Evolutionary conservation across 2,797 vertebrate genomes (phyloP).

Genomic region (Lepidocolaptes lacrymiger): DNA sequence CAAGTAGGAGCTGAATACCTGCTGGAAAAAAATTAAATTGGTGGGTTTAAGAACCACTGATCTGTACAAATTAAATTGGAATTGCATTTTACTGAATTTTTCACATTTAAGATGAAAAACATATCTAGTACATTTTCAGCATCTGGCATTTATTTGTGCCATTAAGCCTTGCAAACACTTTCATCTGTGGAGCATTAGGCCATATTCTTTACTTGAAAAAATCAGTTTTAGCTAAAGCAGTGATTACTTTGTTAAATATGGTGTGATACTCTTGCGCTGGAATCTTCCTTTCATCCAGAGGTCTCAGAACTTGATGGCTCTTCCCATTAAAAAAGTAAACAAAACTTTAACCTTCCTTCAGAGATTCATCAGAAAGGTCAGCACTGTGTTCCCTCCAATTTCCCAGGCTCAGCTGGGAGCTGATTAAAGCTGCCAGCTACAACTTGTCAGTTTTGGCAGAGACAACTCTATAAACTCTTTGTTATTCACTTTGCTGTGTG

Average conservation of each 20-base stretch:
- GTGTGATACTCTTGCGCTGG: neutral
- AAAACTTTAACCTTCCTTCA: conserved; percentile 66
- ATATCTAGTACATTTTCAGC: neutral
- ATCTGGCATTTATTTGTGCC: neutral
- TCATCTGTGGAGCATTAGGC: neutral
- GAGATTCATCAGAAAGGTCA: conserved; percentile 72
- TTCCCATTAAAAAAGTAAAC: conserved; percentile 58
- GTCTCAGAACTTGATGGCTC: conserved; percentile 3
- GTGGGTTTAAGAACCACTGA: neutral
- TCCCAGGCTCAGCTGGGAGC: conserved; percentile 72
- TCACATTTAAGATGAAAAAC: conserved; percentile 3
- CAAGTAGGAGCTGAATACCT: neutral
- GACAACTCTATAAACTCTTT: conserved; percentile 81
- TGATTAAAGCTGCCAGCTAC: conserved; percentile 71
- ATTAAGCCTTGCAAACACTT: neutral
- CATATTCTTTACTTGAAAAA: neutral
- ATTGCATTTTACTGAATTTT: conserved; percentile 15
- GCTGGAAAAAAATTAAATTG: neutral
- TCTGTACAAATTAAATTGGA: conserved; percentile 36
- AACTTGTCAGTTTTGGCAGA: conserved; percentile 85
- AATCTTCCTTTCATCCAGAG: neutral
- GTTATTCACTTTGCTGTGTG: conserved; percentile 76
- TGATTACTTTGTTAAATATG: conserved; percentile 14
- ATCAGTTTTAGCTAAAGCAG: neutral
- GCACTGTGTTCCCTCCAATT: conserved; percentile 58